phyloP scores from a whole-genome alignment of 1,140 invertebrate genomes.

The Nomia melanderi region DNA sequence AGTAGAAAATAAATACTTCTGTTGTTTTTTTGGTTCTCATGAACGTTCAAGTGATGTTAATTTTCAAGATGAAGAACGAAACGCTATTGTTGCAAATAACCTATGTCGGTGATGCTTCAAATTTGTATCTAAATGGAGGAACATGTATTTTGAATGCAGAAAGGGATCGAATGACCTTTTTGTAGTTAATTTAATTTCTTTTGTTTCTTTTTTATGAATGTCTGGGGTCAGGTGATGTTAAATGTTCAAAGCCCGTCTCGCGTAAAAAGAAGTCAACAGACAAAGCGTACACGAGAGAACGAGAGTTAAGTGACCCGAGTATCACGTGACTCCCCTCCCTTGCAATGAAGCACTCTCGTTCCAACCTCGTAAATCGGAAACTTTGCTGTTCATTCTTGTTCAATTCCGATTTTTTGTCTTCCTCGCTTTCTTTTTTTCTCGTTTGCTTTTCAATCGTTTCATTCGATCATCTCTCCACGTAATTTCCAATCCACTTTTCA shows the following conservation, averaged over 20 bases:
- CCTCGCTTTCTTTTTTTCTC: no score
- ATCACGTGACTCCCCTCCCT: background rate
- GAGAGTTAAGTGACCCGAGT: background rate
- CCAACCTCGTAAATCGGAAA: slow-evolving; percentile 3
- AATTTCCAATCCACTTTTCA: no score
- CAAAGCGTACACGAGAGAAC: slow-evolving; percentile 1
- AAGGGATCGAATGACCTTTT: no score
- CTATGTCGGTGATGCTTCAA: no score
- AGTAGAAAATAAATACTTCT: no score
- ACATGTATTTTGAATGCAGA: no score
- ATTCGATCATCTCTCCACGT: background rate
- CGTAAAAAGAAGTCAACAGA: background rate
- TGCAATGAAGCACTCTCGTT: background rate
- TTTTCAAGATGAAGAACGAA: no score
- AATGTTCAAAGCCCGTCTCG: background rate
- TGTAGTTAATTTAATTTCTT: no score
- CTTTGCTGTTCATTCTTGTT: background rate
- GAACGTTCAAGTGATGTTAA: no score
- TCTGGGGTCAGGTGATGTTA: background rate
- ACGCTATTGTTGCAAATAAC: no score
- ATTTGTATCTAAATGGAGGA: no score
- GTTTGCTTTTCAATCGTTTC: background rate
- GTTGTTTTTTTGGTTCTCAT: no score
- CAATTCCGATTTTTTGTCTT: background rate
- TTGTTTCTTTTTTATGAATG: background rate